phyloP scores from a whole-genome alignment of 2,797 vertebrate genomes.

The Pampus argenteus region DNA sequence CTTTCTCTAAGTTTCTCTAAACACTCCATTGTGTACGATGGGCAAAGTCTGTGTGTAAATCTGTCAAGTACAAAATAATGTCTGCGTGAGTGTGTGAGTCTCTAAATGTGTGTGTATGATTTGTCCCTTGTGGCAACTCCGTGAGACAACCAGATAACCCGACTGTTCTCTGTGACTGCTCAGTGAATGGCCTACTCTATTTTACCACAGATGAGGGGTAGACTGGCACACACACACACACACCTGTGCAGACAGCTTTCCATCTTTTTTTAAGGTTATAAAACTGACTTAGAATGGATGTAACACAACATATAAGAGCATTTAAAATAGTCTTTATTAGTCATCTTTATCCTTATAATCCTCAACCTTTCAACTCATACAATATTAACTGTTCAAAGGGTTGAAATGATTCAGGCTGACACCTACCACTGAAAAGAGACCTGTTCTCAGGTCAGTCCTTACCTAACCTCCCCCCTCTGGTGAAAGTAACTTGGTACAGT shows the following conservation, averaged over 20 bases:
- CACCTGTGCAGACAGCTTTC: neutral
- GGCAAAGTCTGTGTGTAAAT: conserved; percentile 10
- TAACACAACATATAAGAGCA: conserved; percentile 8
- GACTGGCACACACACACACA: conserved; percentile 7
- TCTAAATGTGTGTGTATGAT: conserved; percentile 51
- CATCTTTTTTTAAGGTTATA: conserved; percentile 8
- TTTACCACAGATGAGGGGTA: conserved; percentile 32
- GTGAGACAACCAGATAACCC: conserved; percentile 31
- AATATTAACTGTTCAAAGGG: conserved; percentile 13
- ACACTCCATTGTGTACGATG: conserved; percentile 30
- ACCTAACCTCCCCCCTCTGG: conserved; percentile 22
- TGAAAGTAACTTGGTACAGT: conserved; percentile 74
- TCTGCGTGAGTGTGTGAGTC: conserved; percentile 34
- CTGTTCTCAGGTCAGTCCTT: conserved; percentile 39
- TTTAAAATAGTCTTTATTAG: conserved; percentile 23
- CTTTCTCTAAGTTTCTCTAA: conserved; percentile 15
- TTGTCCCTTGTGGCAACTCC: conserved; percentile 42
- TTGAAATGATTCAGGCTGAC: conserved; percentile 32
- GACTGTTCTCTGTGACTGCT: conserved; percentile 67
- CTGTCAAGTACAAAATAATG: conserved; percentile 1
- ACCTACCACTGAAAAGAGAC: conserved; percentile 27
- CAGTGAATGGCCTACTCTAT: conserved; percentile 51
- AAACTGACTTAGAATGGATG: conserved; percentile 46
- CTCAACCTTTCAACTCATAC: neutral
- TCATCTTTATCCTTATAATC: conserved; percentile 22